phyloP scores from a whole-genome alignment of 2,797 vertebrate genomes.

The Sebastes variabilis region DNA sequence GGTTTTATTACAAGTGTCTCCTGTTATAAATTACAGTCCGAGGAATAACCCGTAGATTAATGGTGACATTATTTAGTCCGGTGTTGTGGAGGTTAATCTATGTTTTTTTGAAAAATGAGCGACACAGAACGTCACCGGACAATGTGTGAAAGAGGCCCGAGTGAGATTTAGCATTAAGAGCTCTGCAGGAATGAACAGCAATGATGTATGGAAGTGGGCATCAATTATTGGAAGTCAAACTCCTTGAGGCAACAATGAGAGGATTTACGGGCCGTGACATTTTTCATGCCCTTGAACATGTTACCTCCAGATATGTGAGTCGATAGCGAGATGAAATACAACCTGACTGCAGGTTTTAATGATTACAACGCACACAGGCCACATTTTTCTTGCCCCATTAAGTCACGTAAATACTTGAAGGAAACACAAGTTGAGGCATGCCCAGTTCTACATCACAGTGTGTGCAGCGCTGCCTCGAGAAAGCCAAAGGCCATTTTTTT shows the following conservation, averaged over 20 bases:
- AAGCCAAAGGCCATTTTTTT: slow-evolving; percentile 22
- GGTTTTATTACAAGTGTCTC: slow-evolving; percentile 75
- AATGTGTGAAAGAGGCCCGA: slow-evolving; percentile 18
- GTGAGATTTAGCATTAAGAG: slow-evolving; percentile 8
- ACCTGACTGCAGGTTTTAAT: slow-evolving; percentile 49
- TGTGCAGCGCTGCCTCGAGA: neutral
- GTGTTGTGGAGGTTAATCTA: slow-evolving; percentile 38
- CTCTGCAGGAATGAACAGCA: slow-evolving; percentile 7
- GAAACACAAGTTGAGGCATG: slow-evolving; percentile 44
- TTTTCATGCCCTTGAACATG: slow-evolving; percentile 68
- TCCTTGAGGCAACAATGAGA: slow-evolving; percentile 66
- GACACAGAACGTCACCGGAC: slow-evolving; percentile 31
- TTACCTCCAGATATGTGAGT: slow-evolving; percentile 52
- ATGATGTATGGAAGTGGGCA: slow-evolving; percentile 56
- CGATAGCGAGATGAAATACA: slow-evolving; percentile 67
- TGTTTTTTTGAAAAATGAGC: slow-evolving; percentile 18
- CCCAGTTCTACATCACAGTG: slow-evolving; percentile 2
- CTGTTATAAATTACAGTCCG: slow-evolving; percentile 70
- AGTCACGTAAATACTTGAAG: slow-evolving; percentile 46
- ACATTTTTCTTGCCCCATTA: slow-evolving; percentile 46
- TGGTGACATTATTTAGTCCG: slow-evolving; percentile 41
- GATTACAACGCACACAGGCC: slow-evolving; percentile 42
- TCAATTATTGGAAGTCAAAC: slow-evolving; percentile 72
- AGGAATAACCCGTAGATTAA: slow-evolving; percentile 47
- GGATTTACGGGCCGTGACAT: slow-evolving; percentile 66